These are phyloP conservation scores for Laothoe populi DNA, from an alignment of 2,888 invertebrate species.

Conservation along the genomic window DNA sequence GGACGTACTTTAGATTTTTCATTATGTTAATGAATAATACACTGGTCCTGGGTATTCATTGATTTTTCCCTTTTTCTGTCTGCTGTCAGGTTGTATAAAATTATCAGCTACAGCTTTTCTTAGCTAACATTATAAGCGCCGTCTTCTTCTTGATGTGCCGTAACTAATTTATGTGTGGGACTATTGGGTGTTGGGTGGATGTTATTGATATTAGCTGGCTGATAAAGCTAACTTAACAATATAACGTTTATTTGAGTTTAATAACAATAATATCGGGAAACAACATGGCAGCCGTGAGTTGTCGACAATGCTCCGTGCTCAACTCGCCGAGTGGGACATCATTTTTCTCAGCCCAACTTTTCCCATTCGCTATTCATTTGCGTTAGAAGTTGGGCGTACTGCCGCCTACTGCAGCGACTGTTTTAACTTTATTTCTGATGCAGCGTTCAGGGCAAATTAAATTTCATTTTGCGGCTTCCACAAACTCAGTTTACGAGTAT, in stretches of 20 bases:
- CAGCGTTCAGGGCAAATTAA: slow-evolving; percentile 85
- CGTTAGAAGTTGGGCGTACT: slow-evolving; percentile 82
- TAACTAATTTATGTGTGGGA: too few relatives aligned
- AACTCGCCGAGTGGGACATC: slow-evolving; percentile 75
- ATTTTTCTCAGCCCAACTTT: slow-evolving; percentile 83
- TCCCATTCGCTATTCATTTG: slow-evolving; percentile 85
- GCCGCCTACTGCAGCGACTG: slow-evolving; percentile 81
- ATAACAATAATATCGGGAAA: slow-evolving; percentile 74
- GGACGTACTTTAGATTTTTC: too few relatives aligned
- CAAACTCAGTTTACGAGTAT: slow-evolving; percentile 79
- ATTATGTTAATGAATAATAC: too few relatives aligned
- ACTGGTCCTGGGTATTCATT: too few relatives aligned
- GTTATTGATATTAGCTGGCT: slow-evolving; percentile 26
- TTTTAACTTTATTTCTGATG: slow-evolving; percentile 85
- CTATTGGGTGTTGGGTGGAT: too few relatives aligned
- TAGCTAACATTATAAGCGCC: too few relatives aligned
- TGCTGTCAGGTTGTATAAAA: too few relatives aligned
- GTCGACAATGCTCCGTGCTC: slow-evolving; percentile 64
- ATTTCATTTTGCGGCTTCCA: slow-evolving; percentile 84
- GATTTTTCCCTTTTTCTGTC: too few relatives aligned
- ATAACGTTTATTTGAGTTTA: slow-evolving; percentile 65
- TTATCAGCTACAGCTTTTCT: too few relatives aligned
- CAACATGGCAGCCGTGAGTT: slow-evolving; percentile 58
- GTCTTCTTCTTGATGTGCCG: too few relatives aligned
- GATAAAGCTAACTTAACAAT: slow-evolving; percentile 47